Base-by-base conservation (phyloP, 1,140 invertebrate genomes). In the Brachionus paranguensis region DNA sequence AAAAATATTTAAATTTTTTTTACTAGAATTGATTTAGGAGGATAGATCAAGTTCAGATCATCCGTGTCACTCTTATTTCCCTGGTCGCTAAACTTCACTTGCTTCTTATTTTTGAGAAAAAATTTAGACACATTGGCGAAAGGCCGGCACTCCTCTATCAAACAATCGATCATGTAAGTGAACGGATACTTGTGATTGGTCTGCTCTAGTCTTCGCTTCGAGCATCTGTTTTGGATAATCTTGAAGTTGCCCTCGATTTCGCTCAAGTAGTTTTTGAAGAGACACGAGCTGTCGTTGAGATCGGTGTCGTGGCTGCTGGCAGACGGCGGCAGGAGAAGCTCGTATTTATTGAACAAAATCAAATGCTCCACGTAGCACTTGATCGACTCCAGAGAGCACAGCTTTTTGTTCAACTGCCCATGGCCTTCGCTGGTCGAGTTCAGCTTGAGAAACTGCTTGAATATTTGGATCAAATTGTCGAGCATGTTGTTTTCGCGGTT, bases 151-250 rank as follows among this genome's bases (percentile, higher is more conserved):
- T 76, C 72, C n/a, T 76, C 72, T 4, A 76, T 27, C n/a, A 76
- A 50, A 76, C 72, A 76, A 76, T 76, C 72, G 27, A 76, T 76
- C 20, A 76, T 50, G 27, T 76, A 76, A 24, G 72, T 76, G 27
- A 76, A 76, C 11, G 72, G 72, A 12, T 76, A 76, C 47, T 76
- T 76, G n/a, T 47, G 20, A 3, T 76, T 37, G 5, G 43, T 37
- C 41, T 74, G 70, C 17, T 74, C 70, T 10, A 50, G 72, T 17
- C 20, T 11, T 50, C 72, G 20, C 14, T 29, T 76, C 20, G 41
- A 27, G 17, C 72, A 76, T 33, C 72, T 47, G n/a, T 50, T 76
- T 14, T 47, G n/a, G 47, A 76, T 76, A 50, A 76, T 50, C 29
- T 76, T 47, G 10, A 76, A 50, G 14, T 76, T 76, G 1, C 20